phyloP scores from a whole-genome alignment of 2,888 invertebrate species.

The Eupeodes latifasciatus region DNA sequence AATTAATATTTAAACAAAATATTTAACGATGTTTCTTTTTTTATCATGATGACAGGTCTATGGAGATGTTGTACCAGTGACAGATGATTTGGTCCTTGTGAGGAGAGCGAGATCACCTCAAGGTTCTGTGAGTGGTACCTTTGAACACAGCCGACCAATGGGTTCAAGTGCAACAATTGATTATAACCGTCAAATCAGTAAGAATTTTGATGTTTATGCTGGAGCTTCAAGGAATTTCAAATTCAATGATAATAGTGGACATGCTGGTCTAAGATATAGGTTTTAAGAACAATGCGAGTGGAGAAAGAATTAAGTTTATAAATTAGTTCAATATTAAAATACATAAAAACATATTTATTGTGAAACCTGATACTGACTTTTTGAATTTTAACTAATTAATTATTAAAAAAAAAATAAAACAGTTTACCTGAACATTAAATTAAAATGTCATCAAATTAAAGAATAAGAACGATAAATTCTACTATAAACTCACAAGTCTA shows the following conservation, averaged over 20 bases:
- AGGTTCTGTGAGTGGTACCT: conserved; percentile 4
- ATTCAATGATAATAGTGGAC: conserved; percentile 34
- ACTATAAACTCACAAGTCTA: too few species aligned
- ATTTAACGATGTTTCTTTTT: too few species aligned
- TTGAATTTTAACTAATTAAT: too few species aligned
- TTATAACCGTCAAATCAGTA: not conserved
- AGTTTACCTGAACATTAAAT: too few species aligned
- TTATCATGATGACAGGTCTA: not conserved
- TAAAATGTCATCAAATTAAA: too few species aligned
- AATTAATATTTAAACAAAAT: too few species aligned
- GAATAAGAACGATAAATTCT: too few species aligned
- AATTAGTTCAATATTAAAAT: too few species aligned
- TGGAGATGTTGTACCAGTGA: not conserved
- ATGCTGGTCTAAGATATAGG: conserved; percentile 25
- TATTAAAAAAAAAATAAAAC: too few species aligned
- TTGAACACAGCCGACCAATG: not conserved
- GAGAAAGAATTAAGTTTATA: too few species aligned
- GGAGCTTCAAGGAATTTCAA: conserved; percentile 34
- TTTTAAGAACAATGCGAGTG: not conserved
- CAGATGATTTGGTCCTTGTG: not conserved
- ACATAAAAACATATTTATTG: too few species aligned
- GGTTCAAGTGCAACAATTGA: conserved; percentile 13
- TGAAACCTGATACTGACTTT: too few species aligned
- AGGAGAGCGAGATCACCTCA: conserved; percentile 34
- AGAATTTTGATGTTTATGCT: conserved; percentile 21